Percentiles rank a stretch among this genome's conserved stretches.
Conservation (phyloP, 2,888 invertebrate species). For the Agonopterix alstromeriana region DNA sequence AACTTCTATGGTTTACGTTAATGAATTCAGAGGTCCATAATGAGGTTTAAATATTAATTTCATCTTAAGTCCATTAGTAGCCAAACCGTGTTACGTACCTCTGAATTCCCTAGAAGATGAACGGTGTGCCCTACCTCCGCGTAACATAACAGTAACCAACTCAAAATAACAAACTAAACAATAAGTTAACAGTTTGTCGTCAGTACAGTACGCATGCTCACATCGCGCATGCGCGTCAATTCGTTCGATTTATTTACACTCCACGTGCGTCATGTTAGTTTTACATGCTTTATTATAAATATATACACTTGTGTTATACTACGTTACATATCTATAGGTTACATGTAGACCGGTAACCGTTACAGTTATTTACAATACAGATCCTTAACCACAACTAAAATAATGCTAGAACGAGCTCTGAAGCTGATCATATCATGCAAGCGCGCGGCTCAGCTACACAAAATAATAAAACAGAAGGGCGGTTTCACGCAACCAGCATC, state of each 20-base stretch:
- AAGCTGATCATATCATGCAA: slow-evolving; percentile 11
- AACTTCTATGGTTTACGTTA: no score
- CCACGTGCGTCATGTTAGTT: not conserved
- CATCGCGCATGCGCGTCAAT: slow-evolving; percentile 8
- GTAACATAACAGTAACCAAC: slow-evolving; percentile 8
- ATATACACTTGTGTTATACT: no score
- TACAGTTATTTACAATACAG: slow-evolving; percentile 6
- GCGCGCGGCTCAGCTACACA: slow-evolving; percentile 12
- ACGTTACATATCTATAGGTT: no score
- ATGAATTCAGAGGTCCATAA: no score
- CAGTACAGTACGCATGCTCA: slow-evolving; percentile 2
- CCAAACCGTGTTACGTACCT: no score
- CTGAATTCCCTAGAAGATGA: no score
- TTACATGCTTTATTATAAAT: slow-evolving; percentile 1
- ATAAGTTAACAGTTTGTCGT: slow-evolving; percentile 16
- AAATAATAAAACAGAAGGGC: no score
- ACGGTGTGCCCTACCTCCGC: no score
- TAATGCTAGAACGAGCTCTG: not conserved
- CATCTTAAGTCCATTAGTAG: no score
- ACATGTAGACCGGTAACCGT: not conserved
- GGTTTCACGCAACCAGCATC: no score
- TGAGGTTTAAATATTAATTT: no score
- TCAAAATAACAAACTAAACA: slow-evolving; percentile 18
- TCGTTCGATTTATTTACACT: slow-evolving; percentile 2
- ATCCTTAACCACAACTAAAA: not conserved